Conservation (phyloP, 1,140 invertebrate species). For the Lasioglossum baleicum region DNA sequence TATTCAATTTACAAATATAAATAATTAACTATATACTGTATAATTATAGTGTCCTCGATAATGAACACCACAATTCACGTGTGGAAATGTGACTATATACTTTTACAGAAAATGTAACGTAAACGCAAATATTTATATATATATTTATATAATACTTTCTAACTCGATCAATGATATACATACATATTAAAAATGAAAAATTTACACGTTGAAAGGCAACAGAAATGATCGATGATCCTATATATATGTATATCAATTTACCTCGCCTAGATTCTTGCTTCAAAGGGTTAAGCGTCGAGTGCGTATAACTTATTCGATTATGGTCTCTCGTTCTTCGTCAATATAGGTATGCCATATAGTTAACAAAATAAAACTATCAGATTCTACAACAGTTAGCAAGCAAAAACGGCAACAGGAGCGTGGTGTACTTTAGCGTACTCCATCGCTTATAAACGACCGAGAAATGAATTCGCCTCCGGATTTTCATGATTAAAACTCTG, state of each 20-base stretch:
- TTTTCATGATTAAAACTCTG: background rate
- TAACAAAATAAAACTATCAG: slow-evolving; percentile 79
- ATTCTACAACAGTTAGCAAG: slow-evolving; percentile 78
- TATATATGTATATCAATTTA: background rate
- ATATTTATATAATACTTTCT: background rate
- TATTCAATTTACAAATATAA: slow-evolving; percentile 26
- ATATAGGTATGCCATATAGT: slow-evolving; percentile 50
- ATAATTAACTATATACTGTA: slow-evolving; percentile 1
- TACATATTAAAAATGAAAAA: background rate
- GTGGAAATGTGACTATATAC: slow-evolving; percentile 10
- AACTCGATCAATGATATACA: background rate
- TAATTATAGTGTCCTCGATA: background rate
- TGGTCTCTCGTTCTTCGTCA: slow-evolving; percentile 7
- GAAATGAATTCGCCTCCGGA: slow-evolving; percentile 37
- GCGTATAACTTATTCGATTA: slow-evolving; percentile 23
- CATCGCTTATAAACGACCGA: slow-evolving; percentile 42
- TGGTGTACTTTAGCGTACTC: slow-evolving; percentile 32
- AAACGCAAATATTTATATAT: background rate
- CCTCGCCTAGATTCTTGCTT: slow-evolving; percentile 24
- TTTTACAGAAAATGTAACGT: background rate
- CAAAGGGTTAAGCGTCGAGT: slow-evolving; percentile 42
- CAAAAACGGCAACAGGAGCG: slow-evolving; percentile 72
- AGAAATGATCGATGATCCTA: background rate
- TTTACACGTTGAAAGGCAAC: background rate
- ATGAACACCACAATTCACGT: background rate